Percentiles rank a stretch among this genome's conserved stretches.
These are phyloP conservation scores for Microctonus hyperodae DNA, from an alignment of 2,888 invertebrate species.

Conservation along the genomic window DNA sequence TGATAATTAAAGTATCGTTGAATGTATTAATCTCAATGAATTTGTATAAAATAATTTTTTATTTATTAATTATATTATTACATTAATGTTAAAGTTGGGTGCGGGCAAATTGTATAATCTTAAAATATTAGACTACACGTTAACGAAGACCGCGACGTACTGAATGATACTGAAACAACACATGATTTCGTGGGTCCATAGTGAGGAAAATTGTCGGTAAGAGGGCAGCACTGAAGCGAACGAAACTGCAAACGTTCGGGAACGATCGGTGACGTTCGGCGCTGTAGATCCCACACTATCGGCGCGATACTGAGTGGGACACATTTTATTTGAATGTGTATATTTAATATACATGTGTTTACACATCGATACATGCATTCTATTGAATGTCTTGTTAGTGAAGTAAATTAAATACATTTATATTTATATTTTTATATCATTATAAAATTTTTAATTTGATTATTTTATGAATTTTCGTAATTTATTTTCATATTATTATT, in stretches of 20 bases:
- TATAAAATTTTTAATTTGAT: too few relatives aligned
- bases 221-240: slow-evolving; percentile 42
- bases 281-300: slow-evolving; percentile 23
- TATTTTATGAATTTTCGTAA: too few relatives aligned
- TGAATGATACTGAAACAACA: slow-evolving; percentile 41
- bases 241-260: not conserved
- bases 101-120: slow-evolving; percentile 21
- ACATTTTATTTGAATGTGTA: not conserved
- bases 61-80: too few relatives aligned
- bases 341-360: not conserved
- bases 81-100: slow-evolving; percentile 20
- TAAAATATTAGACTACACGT: slow-evolving; percentile 22
- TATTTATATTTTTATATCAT: too few relatives aligned
- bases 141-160: slow-evolving; percentile 41
- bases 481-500: too few relatives aligned
- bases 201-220: slow-evolving; percentile 39
- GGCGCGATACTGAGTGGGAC: not conserved
- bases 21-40: not conserved
- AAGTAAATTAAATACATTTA: too few relatives aligned
- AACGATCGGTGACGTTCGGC: slow-evolving; percentile 17
- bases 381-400: not conserved
- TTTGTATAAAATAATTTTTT: not conserved
- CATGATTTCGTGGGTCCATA: slow-evolving; percentile 42
- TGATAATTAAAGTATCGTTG: not conserved
- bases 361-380: not conserved